Evolutionary conservation across 2,888 invertebrate species (phyloP), one percentile per base, ranked within the genome.

Genomic region (Drosophila leonis): DNA sequence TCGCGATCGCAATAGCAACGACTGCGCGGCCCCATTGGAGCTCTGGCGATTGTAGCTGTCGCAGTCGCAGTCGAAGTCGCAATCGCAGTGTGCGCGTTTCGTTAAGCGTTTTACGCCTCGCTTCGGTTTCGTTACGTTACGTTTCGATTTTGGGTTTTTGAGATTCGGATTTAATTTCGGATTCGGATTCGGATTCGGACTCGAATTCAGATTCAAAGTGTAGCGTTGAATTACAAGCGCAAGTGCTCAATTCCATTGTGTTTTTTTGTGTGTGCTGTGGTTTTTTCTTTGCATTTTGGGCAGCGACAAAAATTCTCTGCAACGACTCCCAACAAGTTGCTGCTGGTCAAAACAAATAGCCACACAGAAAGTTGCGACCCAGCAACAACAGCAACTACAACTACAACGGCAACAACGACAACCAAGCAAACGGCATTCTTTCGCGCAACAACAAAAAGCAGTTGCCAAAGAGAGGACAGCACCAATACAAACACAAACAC

Each of bases 371-470:
- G 79, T 83, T 79, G 80, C 80, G 82, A 78, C 75, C 69, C 78
- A 71, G 81, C 80, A 81, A 66, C 71, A 73, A 62, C 56, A 71
- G 54, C 65, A 70, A 70, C 67, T 75, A 31, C 68, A 65, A 44
- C 48, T 48, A 56, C 54, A 42, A 69, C 78, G 67, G 70, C 65
- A 60, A 56, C 75, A 88, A 83, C 82, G 80, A 83, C 90, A 91
- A 90, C 85, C 85, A 87, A 90, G 83, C 86, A 82, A 82, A 90
- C 90, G 82, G 80, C 92, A 91, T 91, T 92, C 92, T 91, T 91
- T 91, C 82, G 91, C 78, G 85, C 92, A 91, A 92, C 91, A 91
- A 91, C 92, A 91, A 92, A 85, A 81, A 78, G 78, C 72, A 72
- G 74, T 78, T 82, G 75, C 79, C 70, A 84, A 72, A 77, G 75